Evolutionary conservation across 2,113 vertebrate species (phyloP).

Genomic region (Gopherus flavomarginatus): DNA sequence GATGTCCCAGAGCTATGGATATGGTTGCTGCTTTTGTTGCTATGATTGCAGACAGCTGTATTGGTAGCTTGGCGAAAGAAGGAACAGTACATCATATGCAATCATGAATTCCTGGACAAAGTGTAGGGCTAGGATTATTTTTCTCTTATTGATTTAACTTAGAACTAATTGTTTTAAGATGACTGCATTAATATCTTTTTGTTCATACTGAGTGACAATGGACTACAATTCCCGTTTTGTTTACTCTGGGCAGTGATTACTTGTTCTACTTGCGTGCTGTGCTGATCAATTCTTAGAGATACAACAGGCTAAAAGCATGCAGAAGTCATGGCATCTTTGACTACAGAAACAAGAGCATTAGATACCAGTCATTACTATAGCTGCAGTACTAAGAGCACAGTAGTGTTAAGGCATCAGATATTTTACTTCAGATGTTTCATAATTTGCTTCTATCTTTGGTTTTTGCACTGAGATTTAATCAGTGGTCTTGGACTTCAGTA

Average conservation of each 20-base stretch:
- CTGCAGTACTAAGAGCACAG: conserved; percentile 49
- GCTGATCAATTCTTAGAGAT: conserved; percentile 51
- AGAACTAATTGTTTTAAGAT: conserved; percentile 52
- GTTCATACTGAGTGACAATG: conserved; percentile 49
- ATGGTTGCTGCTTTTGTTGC: conserved; percentile 70
- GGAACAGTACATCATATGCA: conserved; percentile 59
- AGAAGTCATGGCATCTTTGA: conserved; percentile 67
- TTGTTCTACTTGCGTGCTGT: conserved; percentile 34
- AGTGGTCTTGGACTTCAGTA: conserved; percentile 66
- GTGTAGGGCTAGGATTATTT: conserved; percentile 1
- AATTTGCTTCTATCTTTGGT: background rate
- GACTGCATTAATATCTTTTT: conserved; percentile 48
- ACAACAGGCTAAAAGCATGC: conserved; percentile 49
- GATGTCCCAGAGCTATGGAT: conserved; percentile 61
- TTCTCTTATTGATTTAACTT: conserved; percentile 25
- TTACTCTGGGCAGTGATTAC: conserved; percentile 52
- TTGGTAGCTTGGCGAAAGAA: conserved; percentile 52
- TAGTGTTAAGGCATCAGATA: conserved; percentile 34
- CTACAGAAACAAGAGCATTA: conserved; percentile 24
- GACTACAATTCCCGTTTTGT: conserved; percentile 42
- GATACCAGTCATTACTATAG: background rate
- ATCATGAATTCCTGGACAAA: conserved; percentile 47
- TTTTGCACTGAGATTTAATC: conserved; percentile 50
- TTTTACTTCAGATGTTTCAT: conserved; percentile 1
- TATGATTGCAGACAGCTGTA: conserved; percentile 68